Evolutionary conservation across 2,797 vertebrate species (phyloP), one percentile per base, ranked within the genome.

Genomic region (Acipenser ruthenus): DNA sequence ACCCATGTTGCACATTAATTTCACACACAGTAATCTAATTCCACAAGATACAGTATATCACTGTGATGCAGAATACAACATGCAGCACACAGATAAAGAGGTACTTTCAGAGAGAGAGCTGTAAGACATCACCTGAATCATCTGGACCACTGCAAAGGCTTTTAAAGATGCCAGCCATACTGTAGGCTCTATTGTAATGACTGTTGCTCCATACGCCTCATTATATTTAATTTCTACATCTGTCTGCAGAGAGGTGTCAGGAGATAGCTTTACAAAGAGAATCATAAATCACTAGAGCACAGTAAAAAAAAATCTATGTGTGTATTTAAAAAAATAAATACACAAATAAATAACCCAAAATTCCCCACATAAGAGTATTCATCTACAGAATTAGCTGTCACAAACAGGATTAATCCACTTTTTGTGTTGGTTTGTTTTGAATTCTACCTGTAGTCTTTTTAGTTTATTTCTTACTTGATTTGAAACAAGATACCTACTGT

Each of bases 151-250:
- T 50, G 8, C 64, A 58, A 11, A 50, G 10, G 67, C 11, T 60
- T 11, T 69, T 47, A 60, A 51, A 60, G 15, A 13, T 50, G 60
- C 37, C 7, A 52, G 37, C 59, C 60, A 50, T 18, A 49, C 53
- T 51, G 67, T 55, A 23, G 63, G 67, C n/a, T 60, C 10, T 50
- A 13, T 60, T 55, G 18, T 7, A 18, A 49, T 60, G 55, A 53
- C 23, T 59, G 62, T 51, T 63, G 61, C 10, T 56, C 65, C 23
- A 55, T 23, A n/a, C 69, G 52, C 37, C 55, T 64, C 60, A 63
- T 70, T 49, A 66, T 51, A 63, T 23, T 59, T 70, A 49, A 70
- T 82, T 83, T 76, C 55, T 52, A 15, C 10, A 50, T 60, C 52
- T 67, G 49, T 50, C n/a, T 53, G 50, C n/a, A 49, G 23, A 61